A percentile compares a stretch with the other conserved stretches of the same genome.
phyloP scores from a whole-genome alignment of 2,888 invertebrate genomes.

The Sminthurinus aureus region DNA sequence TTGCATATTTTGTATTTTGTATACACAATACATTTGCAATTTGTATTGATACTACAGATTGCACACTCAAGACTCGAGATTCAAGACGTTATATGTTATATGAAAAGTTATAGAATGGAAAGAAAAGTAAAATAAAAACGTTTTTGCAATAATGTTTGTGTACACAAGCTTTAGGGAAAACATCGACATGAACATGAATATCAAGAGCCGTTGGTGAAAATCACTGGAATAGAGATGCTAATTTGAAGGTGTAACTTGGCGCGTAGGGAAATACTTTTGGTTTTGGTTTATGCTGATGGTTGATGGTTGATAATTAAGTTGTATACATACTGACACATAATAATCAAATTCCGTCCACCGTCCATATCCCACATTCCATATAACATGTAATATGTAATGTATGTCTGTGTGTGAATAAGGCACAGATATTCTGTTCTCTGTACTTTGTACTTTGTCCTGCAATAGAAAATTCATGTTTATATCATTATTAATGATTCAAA shows the following conservation, averaged over 20 bases:
- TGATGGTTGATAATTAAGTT: conserved; percentile 25
- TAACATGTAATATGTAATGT: no score
- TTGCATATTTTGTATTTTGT: no score
- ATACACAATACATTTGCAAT: neutral
- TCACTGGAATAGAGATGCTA: conserved; percentile 17
- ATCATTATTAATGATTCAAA: conserved; percentile 25
- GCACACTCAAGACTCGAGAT: neutral
- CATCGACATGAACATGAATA: no score
- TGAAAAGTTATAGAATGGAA: neutral
- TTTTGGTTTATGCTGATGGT: conserved; percentile 17
- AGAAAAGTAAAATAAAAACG: neutral
- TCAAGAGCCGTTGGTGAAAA: conserved; percentile 23
- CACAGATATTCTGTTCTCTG: no score
- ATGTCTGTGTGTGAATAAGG: no score
- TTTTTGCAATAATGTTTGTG: neutral
- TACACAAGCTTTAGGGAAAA: conserved; percentile 8
- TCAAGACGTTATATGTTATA: neutral
- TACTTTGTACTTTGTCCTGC: no score
- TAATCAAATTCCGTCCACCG: conserved; percentile 24
- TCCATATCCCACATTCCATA: neutral
- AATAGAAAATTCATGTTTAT: conserved; percentile 30
- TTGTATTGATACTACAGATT: neutral
- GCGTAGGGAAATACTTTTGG: conserved; percentile 16
- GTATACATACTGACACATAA: conserved; percentile 34
- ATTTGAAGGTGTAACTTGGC: conserved; percentile 26